Base-by-base conservation (phyloP, 2,113 vertebrate species). In the Cottus gobio region DNA sequence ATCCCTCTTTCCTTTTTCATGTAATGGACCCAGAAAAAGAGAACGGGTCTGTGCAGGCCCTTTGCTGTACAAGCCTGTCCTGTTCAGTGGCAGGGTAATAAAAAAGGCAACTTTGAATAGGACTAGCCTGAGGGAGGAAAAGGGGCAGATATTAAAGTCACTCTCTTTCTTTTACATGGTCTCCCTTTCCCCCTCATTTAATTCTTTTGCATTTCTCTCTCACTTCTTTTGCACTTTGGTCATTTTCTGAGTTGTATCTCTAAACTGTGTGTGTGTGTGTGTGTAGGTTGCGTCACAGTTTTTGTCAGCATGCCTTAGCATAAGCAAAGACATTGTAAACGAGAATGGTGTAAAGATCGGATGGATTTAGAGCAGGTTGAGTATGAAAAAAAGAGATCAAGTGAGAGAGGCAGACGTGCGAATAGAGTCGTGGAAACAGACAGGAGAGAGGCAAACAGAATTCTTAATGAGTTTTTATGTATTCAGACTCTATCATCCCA, bases 31-130 rank as follows among this genome's bases (percentile, higher is more conserved):
- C 34, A 63, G 63, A 85, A 56, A 72, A 69, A 78, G 66, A 80
- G 78, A 86, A 63, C 81, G 46, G 72, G 89, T 85, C 83, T 86
- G 75, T 83, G 88, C 92, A 92, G 70, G 91, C 79, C 71, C 61
- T 30, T 60, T 73, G 75, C 86, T 89, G 86, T 85, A 85, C 77
- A 86, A 80, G 86, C 82, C 84, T 68, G 75, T 67, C 62, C 82
- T 90, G 82, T 91, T 87, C 79, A 73, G 57, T 58, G 36, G 62
- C 22, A 12, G 75, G 75, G 52, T 58, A 71, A 83, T 85, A 77
- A 87, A 90, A 77, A 84, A 84, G 58, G 11, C 31, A 70, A 87
- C 75, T 90, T 89, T 80, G 88, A 90, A 91, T 85, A 90, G 81
- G 71, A 84, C 71, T 54, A 56, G 85, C 81, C 87, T 67, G 63